Base-by-base conservation (phyloP, 2,888 invertebrate species). In the Hypolimnas misippus region DNA sequence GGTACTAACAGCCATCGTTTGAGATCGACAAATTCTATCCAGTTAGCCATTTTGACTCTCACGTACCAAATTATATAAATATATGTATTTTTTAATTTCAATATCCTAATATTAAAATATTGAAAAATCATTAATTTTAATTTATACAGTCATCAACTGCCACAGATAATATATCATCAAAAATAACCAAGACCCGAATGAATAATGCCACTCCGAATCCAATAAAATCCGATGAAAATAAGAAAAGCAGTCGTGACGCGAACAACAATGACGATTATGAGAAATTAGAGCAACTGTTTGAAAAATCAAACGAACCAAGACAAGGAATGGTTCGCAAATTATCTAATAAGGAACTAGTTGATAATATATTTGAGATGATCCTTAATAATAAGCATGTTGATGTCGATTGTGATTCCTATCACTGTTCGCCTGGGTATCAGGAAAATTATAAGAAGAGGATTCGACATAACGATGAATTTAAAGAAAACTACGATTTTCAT, bases 311-410 rank as follows among this genome's bases (percentile, higher is more conserved):
- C 1, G 25, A 49, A 49, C 49, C 14, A 29, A n/a, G 21, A n/a
- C 3, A 19, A 6, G 7, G 5, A 14, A n/a, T n/a, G n/a, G n/a
- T n/a, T n/a, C 0, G 33, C 4, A 35, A 33, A n/a, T 29, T 56
- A 33, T 33, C 25, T 1, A 46, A 38, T 25, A 25, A 38, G 8
- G 46, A 60, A 35, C 14, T 60, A 0, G 10, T 60, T 8, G 42
- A 52, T 5, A 54, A 35, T 10, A 53, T 60, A 29, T 49, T 54
- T 6, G 7, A 54, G 19, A 21, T 54, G 29, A 60, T 60, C 8
- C 10, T 60, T 19, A 42, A 60, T 12, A 33, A 60, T 25, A 60
- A 49, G 25, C 8, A 46, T 49, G 19, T 46, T 21, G 25, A 54
- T 7, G 7, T 46, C 7, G 12, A 49, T 8, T 35, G 10, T 0